Base-by-base conservation (phyloP, 2,888 invertebrate species). In the Cosmopolites sordidus region DNA sequence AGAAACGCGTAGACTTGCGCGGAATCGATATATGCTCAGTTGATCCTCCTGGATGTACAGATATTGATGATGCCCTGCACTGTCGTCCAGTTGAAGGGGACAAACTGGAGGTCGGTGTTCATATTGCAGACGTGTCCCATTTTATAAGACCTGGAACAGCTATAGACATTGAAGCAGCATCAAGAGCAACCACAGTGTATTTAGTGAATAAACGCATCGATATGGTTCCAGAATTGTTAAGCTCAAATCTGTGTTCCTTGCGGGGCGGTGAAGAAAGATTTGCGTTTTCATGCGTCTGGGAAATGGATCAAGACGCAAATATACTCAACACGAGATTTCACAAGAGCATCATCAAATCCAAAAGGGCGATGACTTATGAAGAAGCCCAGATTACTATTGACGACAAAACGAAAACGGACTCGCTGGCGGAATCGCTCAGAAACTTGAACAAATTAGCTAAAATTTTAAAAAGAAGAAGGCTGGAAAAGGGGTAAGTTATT, bases 41-140 rank as follows among this genome's bases (percentile, higher is more conserved):
- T 0, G 97, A 98, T 79, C 98, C 98, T 1, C 94, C 95, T 0
- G 98, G 98, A 0, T 99, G 98, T 72, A 99, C 98, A 0, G 99
- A 99, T 72, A 98, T 99, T 59, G 99, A 99, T 70, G 99, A 99
- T 73, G 98, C 99, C 0, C 75, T 99, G 1, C 99, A 99, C 74
- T 96, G 95, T 64, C 79, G 85, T 15, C 75, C 79, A 33, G 73
- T 95, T 16, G 77, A 79, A 0, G 87, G 87, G 67, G 86, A 87
- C 2, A 85, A 84, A 64, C 78, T 16, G 16, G 17, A 40, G 16
- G 86, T 96, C 42, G 98, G 98, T 12, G 98, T 99, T 0, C 99
- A 99, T 69, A 99, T 99, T 57, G 99, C 99, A 4, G 99, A 99
- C 76, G 99, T 99, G 5, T 92, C 95, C 1, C 91, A 99, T 76